Percentiles rank a stretch among this genome's conserved stretches.
Conservation (phyloP, 2,113 vertebrate genomes). For the Ornithorhynchus anatinus region DNA sequence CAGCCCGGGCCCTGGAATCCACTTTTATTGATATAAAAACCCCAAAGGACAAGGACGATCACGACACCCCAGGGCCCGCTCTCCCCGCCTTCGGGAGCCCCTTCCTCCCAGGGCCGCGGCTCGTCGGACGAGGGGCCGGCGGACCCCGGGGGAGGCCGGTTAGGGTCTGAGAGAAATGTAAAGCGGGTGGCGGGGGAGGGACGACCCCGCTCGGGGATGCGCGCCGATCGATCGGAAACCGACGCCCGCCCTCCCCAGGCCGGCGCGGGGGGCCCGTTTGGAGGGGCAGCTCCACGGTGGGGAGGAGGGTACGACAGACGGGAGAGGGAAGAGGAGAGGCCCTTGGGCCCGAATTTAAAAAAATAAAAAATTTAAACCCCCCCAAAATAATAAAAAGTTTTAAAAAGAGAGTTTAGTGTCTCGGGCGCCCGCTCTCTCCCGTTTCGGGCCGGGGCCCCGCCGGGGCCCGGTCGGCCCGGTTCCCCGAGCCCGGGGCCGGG, state of each 20-base stretch:
- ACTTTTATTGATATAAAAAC: constrained; percentile 52
- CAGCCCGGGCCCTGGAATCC: constrained; percentile 42
- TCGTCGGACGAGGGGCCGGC: no score
- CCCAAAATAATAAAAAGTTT: constrained; percentile 36
- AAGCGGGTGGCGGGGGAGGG: not conserved
- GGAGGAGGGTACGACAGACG: not conserved
- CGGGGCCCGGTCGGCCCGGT: constrained; percentile 22
- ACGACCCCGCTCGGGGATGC: not conserved
- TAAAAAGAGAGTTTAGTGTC: constrained; percentile 47
- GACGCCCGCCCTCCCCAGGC: no score
- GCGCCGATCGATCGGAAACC: not conserved
- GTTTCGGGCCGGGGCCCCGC: constrained; percentile 10
- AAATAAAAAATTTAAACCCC: constrained; percentile 67
- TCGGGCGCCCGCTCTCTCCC: constrained; percentile 64
- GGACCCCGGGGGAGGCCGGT: no score
- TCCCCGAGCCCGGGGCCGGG: not conserved
- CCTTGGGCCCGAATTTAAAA: constrained; percentile 46
- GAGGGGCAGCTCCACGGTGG: not conserved
- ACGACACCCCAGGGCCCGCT: not conserved
- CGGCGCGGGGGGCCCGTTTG: not conserved
- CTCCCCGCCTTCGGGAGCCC: no score
- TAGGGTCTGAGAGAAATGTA: not conserved
- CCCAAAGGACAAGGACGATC: constrained; percentile 24
- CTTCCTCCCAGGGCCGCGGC: no score
- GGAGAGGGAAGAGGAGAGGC: not conserved